These are phyloP conservation scores for Cheirogaleus major DNA, from an alignment of 2,797 vertebrate species.

Conservation along the genomic window DNA sequence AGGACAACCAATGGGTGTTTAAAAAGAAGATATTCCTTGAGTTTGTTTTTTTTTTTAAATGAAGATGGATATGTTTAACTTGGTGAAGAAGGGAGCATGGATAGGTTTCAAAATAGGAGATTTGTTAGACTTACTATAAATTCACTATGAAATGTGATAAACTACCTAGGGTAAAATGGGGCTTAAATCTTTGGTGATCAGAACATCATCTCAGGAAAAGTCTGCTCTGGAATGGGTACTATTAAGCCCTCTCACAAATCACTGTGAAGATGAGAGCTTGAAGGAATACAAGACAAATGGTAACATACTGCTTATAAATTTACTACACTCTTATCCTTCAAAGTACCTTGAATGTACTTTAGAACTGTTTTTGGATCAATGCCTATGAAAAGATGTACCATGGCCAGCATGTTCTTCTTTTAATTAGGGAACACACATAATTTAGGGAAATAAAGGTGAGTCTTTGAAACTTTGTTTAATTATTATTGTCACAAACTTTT, in stretches of 20 bases:
- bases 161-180: not conserved
- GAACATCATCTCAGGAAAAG: not conserved
- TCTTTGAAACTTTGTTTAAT: not conserved
- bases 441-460: not conserved
- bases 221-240: not conserved
- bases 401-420: not conserved
- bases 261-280: not conserved
- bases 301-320: slow-evolving; percentile 32
- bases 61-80: not conserved
- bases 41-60: not conserved
- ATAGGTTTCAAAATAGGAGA: slow-evolving; percentile 18
- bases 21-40: not conserved
- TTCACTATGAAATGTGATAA: slow-evolving; percentile 2
- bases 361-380: slow-evolving; percentile 10
- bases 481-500: slow-evolving; percentile 1
- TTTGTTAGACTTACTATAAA: not conserved
- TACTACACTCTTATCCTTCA: not conserved
- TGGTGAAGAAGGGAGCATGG: not conserved
- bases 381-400: not conserved
- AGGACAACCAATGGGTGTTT: not conserved
- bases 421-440: not conserved
- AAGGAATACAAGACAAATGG: not conserved
- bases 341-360: slow-evolving; percentile 28
- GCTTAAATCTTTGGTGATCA: slow-evolving; percentile 36
- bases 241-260: not conserved